These are phyloP conservation scores for Acronicta aceris DNA, from an alignment of 2,888 invertebrate genomes.

Conservation along the genomic window DNA sequence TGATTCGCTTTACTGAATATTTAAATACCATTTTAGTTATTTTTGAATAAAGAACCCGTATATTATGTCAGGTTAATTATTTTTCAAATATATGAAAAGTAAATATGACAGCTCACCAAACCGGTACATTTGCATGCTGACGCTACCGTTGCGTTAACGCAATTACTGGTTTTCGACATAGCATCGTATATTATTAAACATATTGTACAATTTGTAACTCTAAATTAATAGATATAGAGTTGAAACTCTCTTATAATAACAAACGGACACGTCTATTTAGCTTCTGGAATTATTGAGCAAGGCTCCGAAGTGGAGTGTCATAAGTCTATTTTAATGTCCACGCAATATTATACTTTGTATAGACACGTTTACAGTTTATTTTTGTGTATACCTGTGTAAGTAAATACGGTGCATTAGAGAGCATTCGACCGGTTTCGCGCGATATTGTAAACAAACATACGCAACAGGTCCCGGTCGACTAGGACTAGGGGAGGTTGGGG, in stretches of 20 bases:
- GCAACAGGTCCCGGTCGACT: slow-evolving; percentile 69
- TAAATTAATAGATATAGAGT: neutral
- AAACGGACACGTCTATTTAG: slow-evolving; percentile 17
- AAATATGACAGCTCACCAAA: slow-evolving; percentile 33
- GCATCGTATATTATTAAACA: slow-evolving; percentile 34
- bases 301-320: slow-evolving; percentile 2
- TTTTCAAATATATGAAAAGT: neutral
- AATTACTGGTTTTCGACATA: slow-evolving; percentile 49
- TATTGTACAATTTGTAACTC: slow-evolving; percentile 15
- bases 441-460: slow-evolving; percentile 76
- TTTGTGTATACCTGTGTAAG: neutral
- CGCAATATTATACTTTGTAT: neutral
- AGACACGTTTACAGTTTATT: fast-evolving
- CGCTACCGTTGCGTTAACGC: slow-evolving; percentile 52
- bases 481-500: slow-evolving; percentile 56
- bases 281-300: slow-evolving; percentile 38
- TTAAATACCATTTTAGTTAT: neutral
- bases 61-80: neutral
- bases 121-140: slow-evolving; percentile 53
- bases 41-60: neutral
- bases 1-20: too few relatives aligned
- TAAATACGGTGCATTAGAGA: slow-evolving; percentile 62
- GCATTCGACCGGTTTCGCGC: slow-evolving; percentile 65
- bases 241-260: slow-evolving; percentile 16
- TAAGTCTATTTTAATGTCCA: slow-evolving; percentile 5